A percentile compares a stretch with the other conserved stretches of the same genome.
Evolutionary conservation across 2,888 invertebrate species (phyloP).

Genomic region (Ormia ochracea): DNA sequence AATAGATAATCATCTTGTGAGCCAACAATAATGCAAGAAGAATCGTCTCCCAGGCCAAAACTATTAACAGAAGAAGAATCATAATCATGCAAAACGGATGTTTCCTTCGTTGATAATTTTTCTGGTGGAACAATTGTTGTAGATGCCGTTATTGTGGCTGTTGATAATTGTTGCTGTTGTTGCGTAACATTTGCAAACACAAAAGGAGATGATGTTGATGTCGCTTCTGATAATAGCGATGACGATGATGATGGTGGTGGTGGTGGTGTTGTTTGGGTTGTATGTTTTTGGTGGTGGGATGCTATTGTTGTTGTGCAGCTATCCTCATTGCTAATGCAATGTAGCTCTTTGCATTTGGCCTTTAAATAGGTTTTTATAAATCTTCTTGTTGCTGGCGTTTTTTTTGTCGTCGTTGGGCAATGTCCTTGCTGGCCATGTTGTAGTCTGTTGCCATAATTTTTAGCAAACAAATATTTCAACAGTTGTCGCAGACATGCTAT

Average conservation of each 20-base stretch:
- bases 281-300: constrained; percentile 31
- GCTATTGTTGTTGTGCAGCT: constrained; percentile 44
- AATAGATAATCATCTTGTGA: constrained; percentile 67
- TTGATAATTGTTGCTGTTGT: constrained; percentile 8
- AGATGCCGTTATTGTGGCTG: constrained; percentile 1
- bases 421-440: constrained; percentile 64
- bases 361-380: constrained; percentile 70
- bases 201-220: constrained; percentile 34
- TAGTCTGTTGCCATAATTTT: constrained; percentile 79
- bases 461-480: constrained; percentile 84
- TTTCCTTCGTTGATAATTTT: constrained; percentile 59
- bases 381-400: constrained; percentile 64
- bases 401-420: constrained; percentile 66
- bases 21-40: constrained; percentile 20
- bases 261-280: constrained; percentile 41
- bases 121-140: constrained; percentile 41
- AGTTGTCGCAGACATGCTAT: constrained; percentile 86
- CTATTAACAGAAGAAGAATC: constrained; percentile 18
- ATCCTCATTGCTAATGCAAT: constrained; percentile 61
- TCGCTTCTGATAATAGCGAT: constrained; percentile 23
- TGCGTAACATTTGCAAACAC: neutral
- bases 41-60: constrained; percentile 11
- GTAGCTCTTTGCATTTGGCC: constrained; percentile 66
- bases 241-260: constrained; percentile 35
- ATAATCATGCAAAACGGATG: constrained; percentile 50